Conservation (phyloP, 1,140 invertebrate species). For the Pectinophora gossypiella region DNA sequence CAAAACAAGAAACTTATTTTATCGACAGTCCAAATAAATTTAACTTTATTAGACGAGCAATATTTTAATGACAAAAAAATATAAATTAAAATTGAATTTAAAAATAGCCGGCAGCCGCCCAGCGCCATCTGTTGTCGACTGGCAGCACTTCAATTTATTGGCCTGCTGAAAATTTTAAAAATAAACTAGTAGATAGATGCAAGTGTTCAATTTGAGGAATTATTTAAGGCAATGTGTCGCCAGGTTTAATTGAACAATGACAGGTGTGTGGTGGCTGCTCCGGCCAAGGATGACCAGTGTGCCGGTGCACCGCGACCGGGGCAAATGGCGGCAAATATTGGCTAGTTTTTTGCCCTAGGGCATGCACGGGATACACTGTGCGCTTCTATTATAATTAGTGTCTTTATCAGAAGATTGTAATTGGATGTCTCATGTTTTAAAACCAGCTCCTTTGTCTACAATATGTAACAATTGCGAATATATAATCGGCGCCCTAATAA, state of each 20-base stretch:
- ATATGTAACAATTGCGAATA: neutral
- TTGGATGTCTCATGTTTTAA: conserved; percentile 26
- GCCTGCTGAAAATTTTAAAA: neutral
- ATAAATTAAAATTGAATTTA: conserved; percentile 8
- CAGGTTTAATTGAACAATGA: conserved; percentile 57
- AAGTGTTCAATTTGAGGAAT: conserved; percentile 41
- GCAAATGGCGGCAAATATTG: conserved; percentile 39
- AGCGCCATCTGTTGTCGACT: conserved; percentile 60
- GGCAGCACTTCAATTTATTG: conserved; percentile 14
- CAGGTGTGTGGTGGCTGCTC: conserved; percentile 49
- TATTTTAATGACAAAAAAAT: conserved; percentile 17
- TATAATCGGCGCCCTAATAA: neutral
- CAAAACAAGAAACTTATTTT: neutral
- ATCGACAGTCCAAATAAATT: conserved; percentile 14
- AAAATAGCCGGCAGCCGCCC: conserved; percentile 11
- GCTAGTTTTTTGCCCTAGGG: conserved; percentile 38
- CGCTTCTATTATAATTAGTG: conserved; percentile 51
- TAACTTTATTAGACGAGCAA: conserved; percentile 12
- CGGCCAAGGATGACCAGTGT: conserved; percentile 59
- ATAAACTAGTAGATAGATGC: conserved; percentile 10
- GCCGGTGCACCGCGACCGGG: conserved; percentile 36
- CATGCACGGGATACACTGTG: conserved; percentile 24
- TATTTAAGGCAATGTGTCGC: conserved; percentile 60
- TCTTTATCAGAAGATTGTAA: conserved; percentile 47
- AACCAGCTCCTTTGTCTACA: conserved; percentile 21